A percentile compares a stretch with the other conserved stretches of the same genome.
phyloP scores from a whole-genome alignment of 2,113 vertebrate genomes.

The Monarcha castaneiventris region DNA sequence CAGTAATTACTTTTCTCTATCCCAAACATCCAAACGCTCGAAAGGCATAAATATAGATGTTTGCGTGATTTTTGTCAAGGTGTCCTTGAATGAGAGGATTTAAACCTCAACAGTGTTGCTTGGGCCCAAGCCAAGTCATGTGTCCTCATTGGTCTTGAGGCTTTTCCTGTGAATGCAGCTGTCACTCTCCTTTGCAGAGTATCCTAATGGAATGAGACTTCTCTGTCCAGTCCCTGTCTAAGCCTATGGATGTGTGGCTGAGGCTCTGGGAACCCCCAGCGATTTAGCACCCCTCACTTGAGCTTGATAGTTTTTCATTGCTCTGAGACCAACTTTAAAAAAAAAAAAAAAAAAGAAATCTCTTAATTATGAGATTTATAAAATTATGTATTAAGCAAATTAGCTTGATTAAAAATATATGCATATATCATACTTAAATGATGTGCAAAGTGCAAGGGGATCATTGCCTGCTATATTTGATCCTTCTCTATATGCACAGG shows the following conservation, averaged over 20 bases:
- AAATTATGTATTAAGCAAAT: slow-evolving; percentile 1
- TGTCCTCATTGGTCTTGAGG: slow-evolving; percentile 44
- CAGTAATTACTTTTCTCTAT: not conserved
- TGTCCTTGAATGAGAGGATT: slow-evolving; percentile 64
- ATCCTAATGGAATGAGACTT: slow-evolving; percentile 37
- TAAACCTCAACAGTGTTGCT: not conserved
- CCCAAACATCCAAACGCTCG: not conserved
- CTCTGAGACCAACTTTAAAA: not conserved
- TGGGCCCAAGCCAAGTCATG: slow-evolving; percentile 40
- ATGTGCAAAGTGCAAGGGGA: not conserved
- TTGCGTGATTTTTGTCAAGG: slow-evolving; percentile 4
- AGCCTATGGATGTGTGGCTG: not conserved
- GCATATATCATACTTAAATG: not conserved
- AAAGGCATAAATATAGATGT: not conserved
- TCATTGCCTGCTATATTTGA: not conserved
- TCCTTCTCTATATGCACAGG: not conserved
- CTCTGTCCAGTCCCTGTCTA: not conserved
- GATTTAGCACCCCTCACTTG: not conserved
- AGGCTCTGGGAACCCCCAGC: not conserved
- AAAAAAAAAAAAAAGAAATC: not conserved
- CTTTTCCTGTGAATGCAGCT: slow-evolving; percentile 54
- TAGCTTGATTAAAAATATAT: slow-evolving; percentile 18
- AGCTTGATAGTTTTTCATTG: not conserved
- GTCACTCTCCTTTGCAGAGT: not conserved
- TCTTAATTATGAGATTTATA: not conserved